phyloP scores from a whole-genome alignment of 2,113 vertebrate genomes.

The Grallaria varia region DNA sequence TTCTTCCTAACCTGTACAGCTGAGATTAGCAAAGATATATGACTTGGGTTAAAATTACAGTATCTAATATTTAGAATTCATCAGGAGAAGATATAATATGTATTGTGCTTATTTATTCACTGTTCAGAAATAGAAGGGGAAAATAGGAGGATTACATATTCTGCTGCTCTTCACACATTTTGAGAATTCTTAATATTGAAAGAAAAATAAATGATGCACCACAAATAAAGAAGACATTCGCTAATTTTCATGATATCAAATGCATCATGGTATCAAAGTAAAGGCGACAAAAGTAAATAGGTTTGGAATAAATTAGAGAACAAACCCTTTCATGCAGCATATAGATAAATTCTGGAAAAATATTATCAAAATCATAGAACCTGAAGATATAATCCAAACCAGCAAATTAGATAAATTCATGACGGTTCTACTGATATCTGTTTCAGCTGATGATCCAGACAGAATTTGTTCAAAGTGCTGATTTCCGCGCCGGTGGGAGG shows the following conservation, averaged over 20 bases:
- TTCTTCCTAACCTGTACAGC: background rate
- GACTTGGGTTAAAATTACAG: background rate
- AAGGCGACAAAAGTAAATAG: background rate
- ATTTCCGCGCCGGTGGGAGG: background rate
- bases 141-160: background rate
- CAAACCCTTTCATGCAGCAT: background rate
- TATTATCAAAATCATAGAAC: background rate
- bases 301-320: background rate
- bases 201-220: background rate
- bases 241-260: background rate
- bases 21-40: background rate
- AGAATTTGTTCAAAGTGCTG: background rate
- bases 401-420: background rate
- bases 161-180: background rate
- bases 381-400: background rate
- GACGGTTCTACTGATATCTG: rapidly evolving
- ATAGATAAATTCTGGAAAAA: background rate
- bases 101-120: background rate
- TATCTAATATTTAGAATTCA: background rate
- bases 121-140: background rate
- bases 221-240: background rate
- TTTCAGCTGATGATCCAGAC: background rate
- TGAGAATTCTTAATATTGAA: background rate
- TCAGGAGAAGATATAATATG: background rate
- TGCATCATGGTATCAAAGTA: background rate